Evolutionary conservation across 2,113 vertebrate species (phyloP), one percentile per base, ranked within the genome.

Genomic region (Coreoperca whiteheadi): DNA sequence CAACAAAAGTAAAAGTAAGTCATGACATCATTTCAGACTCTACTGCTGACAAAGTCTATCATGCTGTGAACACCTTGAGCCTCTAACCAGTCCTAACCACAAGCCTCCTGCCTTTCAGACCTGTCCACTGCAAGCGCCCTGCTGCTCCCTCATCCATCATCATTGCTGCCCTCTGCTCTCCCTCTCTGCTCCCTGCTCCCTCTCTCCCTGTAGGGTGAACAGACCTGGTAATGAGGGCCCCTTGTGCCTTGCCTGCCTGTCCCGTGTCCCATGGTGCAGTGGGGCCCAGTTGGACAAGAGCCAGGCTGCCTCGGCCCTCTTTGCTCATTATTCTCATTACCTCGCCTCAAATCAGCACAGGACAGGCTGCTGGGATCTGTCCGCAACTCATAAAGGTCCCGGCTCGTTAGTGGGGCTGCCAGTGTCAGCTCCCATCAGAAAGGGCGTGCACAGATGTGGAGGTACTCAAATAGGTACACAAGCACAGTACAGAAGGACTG

Each of bases 321-420:
- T 84, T 85, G 91, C 92, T 95, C 93, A 95, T 96, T 96, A 96
- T 94, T 95, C 91, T 96, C 94, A 95, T 96, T 95, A 95, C 88
- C 69, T 93, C 67, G 71, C 85, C 85, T 95, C 94, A 95, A 94
- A 95, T 96, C 95, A 95, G 88, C 9, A 37, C 75, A 72, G 89
- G 93, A 95, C 95, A 94, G 85, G 93, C 92, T 71, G 91, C 94
- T 95, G 93, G 89, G 94, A 95, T 94, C 94, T 95, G 94, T 96
- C 94, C 93, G 74, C 93, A 94, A 90, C 94, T 95, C 89, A 89
- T 92, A 93, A 95, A 91, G 88, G 90, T 94, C 92, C 76, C 43
- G 34, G 84, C 94, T 95, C 82, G 64, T 95, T 95, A 95, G 91
- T 30, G 84, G 84, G 53, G 83, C 70, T 82, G 88, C 87, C 79